These are phyloP conservation scores for Argynnis bischoffii DNA, from an alignment of 2,888 invertebrate genomes.

Conservation along the genomic window DNA sequence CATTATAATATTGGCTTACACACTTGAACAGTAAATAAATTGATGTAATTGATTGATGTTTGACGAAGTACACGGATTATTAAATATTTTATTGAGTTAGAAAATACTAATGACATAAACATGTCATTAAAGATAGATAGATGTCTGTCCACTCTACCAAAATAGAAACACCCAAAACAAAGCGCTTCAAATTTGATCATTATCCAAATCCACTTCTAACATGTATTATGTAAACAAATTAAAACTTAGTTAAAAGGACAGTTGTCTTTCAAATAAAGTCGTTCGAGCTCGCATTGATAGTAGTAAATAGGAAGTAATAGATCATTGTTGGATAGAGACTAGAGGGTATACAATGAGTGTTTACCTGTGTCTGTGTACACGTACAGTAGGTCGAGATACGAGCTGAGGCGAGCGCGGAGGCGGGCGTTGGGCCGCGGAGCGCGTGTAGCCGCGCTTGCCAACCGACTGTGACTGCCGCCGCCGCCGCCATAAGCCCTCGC, in stretches of 20 bases:
- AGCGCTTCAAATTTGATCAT: slow-evolving; percentile 42
- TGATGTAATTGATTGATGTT: no score
- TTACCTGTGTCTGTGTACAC: slow-evolving; percentile 65
- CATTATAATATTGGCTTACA: no score
- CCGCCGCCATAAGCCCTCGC: slow-evolving; percentile 47
- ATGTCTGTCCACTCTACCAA: slow-evolving; percentile 38
- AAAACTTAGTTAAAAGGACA: slow-evolving; percentile 30
- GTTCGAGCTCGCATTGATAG: slow-evolving; percentile 47
- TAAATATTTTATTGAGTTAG: slow-evolving; percentile 1
- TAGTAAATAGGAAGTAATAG: slow-evolving; percentile 35
- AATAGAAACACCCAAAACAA: slow-evolving; percentile 43
- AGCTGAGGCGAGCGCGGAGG: slow-evolving; percentile 57
- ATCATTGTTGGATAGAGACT: slow-evolving; percentile 34
- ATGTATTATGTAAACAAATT: slow-evolving; percentile 41
- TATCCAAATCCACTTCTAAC: slow-evolving; percentile 41
- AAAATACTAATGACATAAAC: slow-evolving; percentile 27
- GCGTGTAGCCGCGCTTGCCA: slow-evolving; percentile 77
- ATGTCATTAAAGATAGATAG: slow-evolving; percentile 40
- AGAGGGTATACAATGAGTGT: slow-evolving; percentile 46
- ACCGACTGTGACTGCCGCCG: slow-evolving; percentile 62
- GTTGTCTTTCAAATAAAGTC: slow-evolving; percentile 38
- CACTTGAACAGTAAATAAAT: no score
- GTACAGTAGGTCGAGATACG: slow-evolving; percentile 47
- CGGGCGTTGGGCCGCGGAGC: slow-evolving; percentile 64
- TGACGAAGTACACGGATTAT: background rate